Base-by-base conservation (phyloP, 1,140 invertebrate species). In the Neocloeon triangulifer region DNA sequence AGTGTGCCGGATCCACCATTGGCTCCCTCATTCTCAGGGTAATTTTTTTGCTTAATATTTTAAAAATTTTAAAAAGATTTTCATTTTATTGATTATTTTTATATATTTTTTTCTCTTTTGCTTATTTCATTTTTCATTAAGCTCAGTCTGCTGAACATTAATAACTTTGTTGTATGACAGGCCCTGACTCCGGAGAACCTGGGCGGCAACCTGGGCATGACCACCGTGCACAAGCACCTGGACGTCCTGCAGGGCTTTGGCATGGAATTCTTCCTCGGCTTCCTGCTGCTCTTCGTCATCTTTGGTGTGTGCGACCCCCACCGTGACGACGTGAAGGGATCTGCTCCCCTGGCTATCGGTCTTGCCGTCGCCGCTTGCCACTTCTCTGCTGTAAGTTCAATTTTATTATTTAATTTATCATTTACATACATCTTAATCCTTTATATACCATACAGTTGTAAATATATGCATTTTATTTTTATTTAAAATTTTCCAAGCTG, bases 221-320 rank as follows among this genome's bases (percentile, higher is more conserved):
- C 79, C 0, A 45, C 45, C 0, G 41, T 74, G 18, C 64, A 60
- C 20, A 31, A 37, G 8, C 53, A 62, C 17, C 50, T 80, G 14
- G 66, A 62, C 0, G 52, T 59, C 2, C 55, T 66, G 15, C 81
- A 92, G 58, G 88, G 73, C 2, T 62, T 92, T 41, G 79, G 76
- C 16, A 64, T 91, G 32, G 88, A 94, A 52, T 75, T 88, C 49
- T 71, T 92, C 55, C 66, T 91, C 22, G 85, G 82, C 10, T 75
- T 94, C 44, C 61, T 91, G 4, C 62, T 94, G 28, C 72, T 92
- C 2, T 59, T 92, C 17, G 75, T 80, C 1, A 77, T 92, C 5
- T 88, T 79, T 49, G 84, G 81, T 15, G 84, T 80, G 27, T 74
- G 70, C 38, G 81, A 88, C 46, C 56, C 56, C 20, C 63, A 71